Evolutionary conservation across 2,113 vertebrate species (phyloP).

Genomic region (Mustela nigripes): DNA sequence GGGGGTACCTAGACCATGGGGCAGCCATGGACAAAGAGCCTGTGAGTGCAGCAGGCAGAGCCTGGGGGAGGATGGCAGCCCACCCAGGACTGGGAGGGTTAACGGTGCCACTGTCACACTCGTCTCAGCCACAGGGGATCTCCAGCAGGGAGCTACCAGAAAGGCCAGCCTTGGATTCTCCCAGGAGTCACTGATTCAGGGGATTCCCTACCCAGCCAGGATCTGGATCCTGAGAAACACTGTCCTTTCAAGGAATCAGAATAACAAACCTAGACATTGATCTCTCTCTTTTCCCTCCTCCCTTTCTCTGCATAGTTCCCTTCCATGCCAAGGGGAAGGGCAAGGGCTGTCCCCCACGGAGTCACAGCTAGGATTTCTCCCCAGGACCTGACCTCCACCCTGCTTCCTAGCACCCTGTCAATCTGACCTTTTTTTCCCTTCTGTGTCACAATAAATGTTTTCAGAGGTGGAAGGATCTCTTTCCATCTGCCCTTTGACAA

Average conservation of each 20-base stretch:
- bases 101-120: background rate
- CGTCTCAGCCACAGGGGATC: background rate
- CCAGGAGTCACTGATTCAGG: background rate
- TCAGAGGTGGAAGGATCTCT: background rate
- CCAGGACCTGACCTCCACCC: background rate
- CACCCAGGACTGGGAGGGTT: background rate
- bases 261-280: background rate
- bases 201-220: background rate
- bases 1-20: too few species aligned
- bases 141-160: background rate
- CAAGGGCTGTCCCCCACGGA: background rate
- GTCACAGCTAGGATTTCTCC: background rate
- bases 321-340: background rate
- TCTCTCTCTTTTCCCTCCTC: background rate
- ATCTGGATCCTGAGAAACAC: background rate
- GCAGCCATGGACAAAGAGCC: background rate
- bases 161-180: background rate
- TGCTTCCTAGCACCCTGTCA: background rate
- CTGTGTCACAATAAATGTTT: background rate
- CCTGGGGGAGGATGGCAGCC: background rate
- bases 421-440: background rate
- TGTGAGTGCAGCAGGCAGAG: background rate
- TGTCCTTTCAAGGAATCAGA: conserved; percentile 5
- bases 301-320: background rate
- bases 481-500: background rate